Percentiles rank a stretch among this genome's conserved stretches.
Evolutionary conservation across 2,888 invertebrate species (phyloP).

Genomic region (Dorcus hopei): DNA sequence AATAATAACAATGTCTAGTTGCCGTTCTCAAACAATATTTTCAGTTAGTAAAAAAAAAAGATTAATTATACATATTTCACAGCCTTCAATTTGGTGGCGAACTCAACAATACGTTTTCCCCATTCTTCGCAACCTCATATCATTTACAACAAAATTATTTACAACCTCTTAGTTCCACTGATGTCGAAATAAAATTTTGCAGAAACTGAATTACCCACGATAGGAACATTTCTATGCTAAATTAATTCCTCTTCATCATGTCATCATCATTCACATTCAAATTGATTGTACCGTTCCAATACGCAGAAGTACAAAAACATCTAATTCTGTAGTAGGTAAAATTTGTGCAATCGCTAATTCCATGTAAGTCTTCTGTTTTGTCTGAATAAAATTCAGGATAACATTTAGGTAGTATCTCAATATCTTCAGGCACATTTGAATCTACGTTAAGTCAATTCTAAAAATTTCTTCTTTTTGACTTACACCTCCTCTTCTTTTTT

Average conservation of each 20-base stretch:
- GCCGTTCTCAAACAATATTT: constrained; percentile 39
- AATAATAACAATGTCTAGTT: constrained; percentile 46
- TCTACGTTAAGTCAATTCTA: constrained; percentile 13
- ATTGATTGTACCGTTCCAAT: neutral
- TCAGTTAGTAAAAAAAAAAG: constrained; percentile 42
- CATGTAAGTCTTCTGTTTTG: neutral
- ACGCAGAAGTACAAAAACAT: neutral
- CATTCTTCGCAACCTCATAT: neutral
- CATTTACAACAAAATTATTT: too few species aligned
- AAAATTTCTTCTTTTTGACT: too few species aligned
- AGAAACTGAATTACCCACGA: too few species aligned
- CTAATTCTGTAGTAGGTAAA: constrained; percentile 3
- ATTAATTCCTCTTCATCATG: too few species aligned
- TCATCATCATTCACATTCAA: constrained; percentile 1
- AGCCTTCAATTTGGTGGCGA: constrained; percentile 50
- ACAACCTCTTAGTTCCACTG: too few species aligned
- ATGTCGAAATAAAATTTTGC: too few species aligned
- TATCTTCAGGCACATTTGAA: constrained; percentile 17
- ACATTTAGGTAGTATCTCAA: constrained; percentile 18
- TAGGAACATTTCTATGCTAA: too few species aligned
- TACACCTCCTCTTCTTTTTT: too few species aligned
- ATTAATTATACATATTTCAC: constrained; percentile 49
- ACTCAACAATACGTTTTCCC: constrained; percentile 10
- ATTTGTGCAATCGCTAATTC: constrained; percentile 13
- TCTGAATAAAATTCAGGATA: constrained; percentile 13